phyloP scores from a whole-genome alignment of 2,113 vertebrate species.

The Atlantisia rogersi region DNA sequence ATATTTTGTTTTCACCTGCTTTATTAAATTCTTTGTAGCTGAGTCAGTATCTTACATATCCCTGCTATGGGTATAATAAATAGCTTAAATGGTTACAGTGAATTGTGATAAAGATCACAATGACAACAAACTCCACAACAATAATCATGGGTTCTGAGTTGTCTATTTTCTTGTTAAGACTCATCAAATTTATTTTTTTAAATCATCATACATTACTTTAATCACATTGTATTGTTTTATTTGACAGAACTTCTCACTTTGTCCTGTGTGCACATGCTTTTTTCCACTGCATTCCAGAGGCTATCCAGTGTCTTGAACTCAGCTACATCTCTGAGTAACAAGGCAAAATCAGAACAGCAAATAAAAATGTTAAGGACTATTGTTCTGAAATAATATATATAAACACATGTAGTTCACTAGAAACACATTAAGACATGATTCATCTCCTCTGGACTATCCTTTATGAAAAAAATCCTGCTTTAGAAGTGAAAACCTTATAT shows the following conservation, averaged over 20 bases:
- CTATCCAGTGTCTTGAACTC: neutral
- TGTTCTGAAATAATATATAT: neutral
- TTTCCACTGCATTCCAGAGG: neutral
- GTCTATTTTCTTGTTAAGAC: neutral
- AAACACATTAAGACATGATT: neutral
- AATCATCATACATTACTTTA: neutral
- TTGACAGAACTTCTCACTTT: neutral
- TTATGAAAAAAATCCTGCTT: neutral
- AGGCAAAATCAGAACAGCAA: neutral
- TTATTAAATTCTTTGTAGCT: neutral
- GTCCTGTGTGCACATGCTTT: neutral
- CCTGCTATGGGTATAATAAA: neutral
- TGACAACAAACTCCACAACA: rapidly evolving
- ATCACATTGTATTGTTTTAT: neutral
- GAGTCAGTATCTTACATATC: neutral
- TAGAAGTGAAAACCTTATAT: neutral
- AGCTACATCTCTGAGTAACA: neutral
- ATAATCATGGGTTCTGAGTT: neutral
- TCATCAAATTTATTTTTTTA: neutral
- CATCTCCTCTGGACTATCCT: neutral
- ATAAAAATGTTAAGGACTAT: neutral
- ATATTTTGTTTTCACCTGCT: neutral
- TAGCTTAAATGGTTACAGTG: neutral
- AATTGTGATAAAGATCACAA: neutral
- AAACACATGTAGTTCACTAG: neutral